phyloP scores from a whole-genome alignment of 30 jellyfish, hydroid and myxozoan species.

The Morbakka virulenta region DNA sequence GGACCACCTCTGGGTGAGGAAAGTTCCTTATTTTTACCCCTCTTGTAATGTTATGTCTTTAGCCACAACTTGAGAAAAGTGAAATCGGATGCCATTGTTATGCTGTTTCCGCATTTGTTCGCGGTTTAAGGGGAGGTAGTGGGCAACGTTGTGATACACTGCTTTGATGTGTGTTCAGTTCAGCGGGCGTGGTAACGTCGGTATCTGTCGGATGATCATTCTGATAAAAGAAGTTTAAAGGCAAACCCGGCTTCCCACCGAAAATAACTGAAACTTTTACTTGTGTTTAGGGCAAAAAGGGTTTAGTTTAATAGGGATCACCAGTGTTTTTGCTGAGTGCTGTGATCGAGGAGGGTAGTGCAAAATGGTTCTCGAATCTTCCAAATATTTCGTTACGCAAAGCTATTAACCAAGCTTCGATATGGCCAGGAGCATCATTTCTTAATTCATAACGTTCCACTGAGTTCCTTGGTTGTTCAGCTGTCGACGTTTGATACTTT shows the following conservation, averaged over 20 bases:
- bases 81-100: background rate
- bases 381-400: slow-evolving; percentile 11
- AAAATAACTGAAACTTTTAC: slow-evolving; percentile 7
- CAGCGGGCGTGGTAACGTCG: slow-evolving; percentile 10
- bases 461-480: background rate
- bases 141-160: slow-evolving; percentile 2
- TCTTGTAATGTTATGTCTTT: background rate
- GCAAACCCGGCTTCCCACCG: slow-evolving; percentile 10
- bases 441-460: background rate
- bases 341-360: slow-evolving; percentile 7
- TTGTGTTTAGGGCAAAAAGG: slow-evolving; percentile 10
- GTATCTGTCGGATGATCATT: background rate
- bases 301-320: background rate
- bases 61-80: background rate
- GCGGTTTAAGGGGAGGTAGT: background rate
- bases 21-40: background rate
- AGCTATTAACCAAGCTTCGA: slow-evolving; percentile 6
- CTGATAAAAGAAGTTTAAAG: background rate
- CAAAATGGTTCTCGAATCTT: background rate
- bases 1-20: background rate
- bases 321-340: too few relatives aligned
- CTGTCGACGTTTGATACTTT: slow-evolving; percentile 11
- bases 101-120: background rate
- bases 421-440: slow-evolving; percentile 1
- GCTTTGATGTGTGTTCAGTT: background rate